Evolutionary conservation across 2,888 invertebrate species (phyloP), one percentile per base, ranked within the genome.

Genomic region (Rhorus exstirpatorius): DNA sequence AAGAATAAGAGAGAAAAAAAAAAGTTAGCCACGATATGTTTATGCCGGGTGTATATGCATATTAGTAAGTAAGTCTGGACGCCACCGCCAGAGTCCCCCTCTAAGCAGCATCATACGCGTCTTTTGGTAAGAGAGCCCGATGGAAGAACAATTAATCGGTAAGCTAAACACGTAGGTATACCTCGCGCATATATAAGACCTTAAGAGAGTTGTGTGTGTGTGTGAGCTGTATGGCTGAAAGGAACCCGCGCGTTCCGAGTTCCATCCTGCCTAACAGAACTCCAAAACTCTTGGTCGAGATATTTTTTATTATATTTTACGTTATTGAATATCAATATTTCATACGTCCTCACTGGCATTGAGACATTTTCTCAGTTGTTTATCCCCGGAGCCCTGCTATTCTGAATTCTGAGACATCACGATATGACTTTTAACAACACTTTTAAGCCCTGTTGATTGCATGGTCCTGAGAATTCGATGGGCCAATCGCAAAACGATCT

Each of bases 81-180:
- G 38, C 58, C 38, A 58, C 72, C 51, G 51, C 65, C 10, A 24
- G 79, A 71, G 63, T 65, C 58, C 31, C 19, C 7, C 24, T 19
- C 38, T 21, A 24, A 46, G 72, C 51, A 26, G 4, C 14, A 46
- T 21, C 26, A 41, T 72, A 46, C 24, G n/a, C 35, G 12, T 19
- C 0, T 17, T 19, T 14, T 10, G 7, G 12, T 49, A 8, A 49
- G 49, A 35, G 60, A 24, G 58, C 67, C 84, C 79, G 74, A 83
- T 85, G 85, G 86, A 84, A 44, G 88, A 87, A 88, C 85, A 88
- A 90, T 89, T 87, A 87, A 90, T 90, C 86, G 79, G 88, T 89
- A 90, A 76, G 86, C 90, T 17, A 86, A 86, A 87, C 91, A 91
- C 90, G 90, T 90, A 86, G 84, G 76, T 61, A 31, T 31, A 38